phyloP scores from a whole-genome alignment of 2,113 vertebrate genomes.

The Caranx melampygus region DNA sequence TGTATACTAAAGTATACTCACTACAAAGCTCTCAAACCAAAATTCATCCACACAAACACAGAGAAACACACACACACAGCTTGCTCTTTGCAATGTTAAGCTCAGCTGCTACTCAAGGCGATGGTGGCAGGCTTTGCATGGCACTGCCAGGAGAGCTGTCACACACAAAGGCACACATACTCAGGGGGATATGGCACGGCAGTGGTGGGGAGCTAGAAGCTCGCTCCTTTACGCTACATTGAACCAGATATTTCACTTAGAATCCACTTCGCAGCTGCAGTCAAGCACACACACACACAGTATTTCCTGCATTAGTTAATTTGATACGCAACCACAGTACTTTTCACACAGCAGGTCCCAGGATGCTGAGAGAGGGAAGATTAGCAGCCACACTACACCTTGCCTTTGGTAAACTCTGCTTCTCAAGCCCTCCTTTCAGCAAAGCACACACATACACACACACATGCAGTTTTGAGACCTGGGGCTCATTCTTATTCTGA shows the following conservation, averaged over 20 bases:
- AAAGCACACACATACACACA: slow-evolving; percentile 11
- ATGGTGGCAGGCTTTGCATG: slow-evolving; percentile 41
- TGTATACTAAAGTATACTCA: not conserved
- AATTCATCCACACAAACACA: slow-evolving; percentile 2
- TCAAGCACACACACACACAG: slow-evolving; percentile 51
- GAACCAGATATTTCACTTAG: slow-evolving; percentile 78
- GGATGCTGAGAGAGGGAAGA: slow-evolving; percentile 21
- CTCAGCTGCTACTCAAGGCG: slow-evolving; percentile 34
- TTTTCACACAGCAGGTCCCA: slow-evolving; percentile 36
- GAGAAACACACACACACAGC: slow-evolving; percentile 9
- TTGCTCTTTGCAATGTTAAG: slow-evolving; percentile 36
- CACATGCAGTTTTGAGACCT: not conserved
- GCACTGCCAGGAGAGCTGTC: slow-evolving; percentile 56
- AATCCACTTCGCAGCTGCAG: slow-evolving; percentile 61
- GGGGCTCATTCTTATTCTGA: not conserved
- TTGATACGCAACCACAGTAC: slow-evolving; percentile 16
- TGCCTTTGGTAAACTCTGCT: not conserved
- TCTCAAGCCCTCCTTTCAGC: not conserved
- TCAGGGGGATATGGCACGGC: slow-evolving; percentile 29
- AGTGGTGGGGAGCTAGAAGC: slow-evolving; percentile 36
- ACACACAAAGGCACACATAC: slow-evolving; percentile 51
- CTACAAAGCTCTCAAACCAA: not conserved
- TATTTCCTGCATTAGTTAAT: slow-evolving; percentile 46
- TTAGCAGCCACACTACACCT: slow-evolving; percentile 3
- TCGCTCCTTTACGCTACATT: slow-evolving; percentile 60